Conservation (phyloP, 2,888 invertebrate genomes). For the Cerastis leucographa region DNA sequence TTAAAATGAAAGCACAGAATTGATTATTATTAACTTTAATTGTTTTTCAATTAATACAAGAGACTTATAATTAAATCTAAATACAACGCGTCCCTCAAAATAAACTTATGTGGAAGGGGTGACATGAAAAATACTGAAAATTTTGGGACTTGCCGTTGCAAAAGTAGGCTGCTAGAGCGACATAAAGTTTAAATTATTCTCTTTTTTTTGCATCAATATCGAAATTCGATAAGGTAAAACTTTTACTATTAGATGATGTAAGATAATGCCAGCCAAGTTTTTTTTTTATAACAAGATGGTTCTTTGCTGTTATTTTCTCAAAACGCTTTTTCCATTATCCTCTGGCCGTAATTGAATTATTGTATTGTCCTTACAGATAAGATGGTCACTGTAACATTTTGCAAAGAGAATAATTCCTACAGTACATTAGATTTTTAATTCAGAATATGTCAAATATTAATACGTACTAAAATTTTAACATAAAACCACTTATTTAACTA, state of each 20-base stretch:
- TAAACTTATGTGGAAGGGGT: constrained; percentile 65
- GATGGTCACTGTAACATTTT: neutral
- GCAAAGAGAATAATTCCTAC: constrained; percentile 50
- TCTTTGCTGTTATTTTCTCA: neutral
- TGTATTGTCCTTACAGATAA: neutral
- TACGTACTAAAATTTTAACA: constrained; percentile 64
- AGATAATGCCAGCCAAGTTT: neutral
- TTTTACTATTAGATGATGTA: neutral
- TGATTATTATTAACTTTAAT: constrained; percentile 73
- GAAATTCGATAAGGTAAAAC: too few species aligned
- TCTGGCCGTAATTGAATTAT: neutral
- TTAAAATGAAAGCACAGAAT: constrained; percentile 45
- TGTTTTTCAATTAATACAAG: constrained; percentile 66
- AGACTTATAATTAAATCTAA: constrained; percentile 62
- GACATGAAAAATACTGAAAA: constrained; percentile 71
- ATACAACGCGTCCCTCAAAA: constrained; percentile 64
- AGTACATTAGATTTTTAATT: constrained; percentile 30
- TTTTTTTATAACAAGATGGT: neutral
- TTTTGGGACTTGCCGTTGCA: constrained; percentile 34
- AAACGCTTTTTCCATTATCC: neutral
- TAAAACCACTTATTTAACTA: constrained; percentile 68
- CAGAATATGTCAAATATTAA: constrained; percentile 57
- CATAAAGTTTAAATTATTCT: constrained; percentile 51
- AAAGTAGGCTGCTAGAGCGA: constrained; percentile 44
- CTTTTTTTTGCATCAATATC: neutral